Evolutionary conservation across 2,113 vertebrate species (phyloP).

Genomic region (Gopherus evgoodei): DNA sequence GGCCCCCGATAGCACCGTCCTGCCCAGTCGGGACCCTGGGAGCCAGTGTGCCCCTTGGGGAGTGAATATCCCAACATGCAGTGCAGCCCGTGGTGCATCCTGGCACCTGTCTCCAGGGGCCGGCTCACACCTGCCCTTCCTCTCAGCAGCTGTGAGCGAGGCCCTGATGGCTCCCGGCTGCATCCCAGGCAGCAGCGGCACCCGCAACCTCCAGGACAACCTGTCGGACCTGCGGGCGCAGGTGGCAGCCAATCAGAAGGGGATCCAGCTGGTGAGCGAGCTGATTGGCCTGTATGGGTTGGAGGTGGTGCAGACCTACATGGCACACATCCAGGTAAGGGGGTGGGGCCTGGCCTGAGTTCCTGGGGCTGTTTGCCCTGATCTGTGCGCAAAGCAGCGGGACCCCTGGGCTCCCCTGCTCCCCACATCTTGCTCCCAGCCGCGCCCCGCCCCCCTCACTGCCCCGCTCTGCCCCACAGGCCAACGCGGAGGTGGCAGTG

Average conservation of each 20-base stretch:
- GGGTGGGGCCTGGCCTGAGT: not conserved
- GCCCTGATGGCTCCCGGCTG: constrained; percentile 87
- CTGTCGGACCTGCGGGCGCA: constrained; percentile 94
- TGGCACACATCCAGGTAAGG: constrained; percentile 92
- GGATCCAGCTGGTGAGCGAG: constrained; percentile 90
- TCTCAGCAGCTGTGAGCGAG: constrained; percentile 83
- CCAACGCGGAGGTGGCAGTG: constrained; percentile 90
- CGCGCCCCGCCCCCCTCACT: no score
- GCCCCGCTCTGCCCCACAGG: constrained; percentile 69
- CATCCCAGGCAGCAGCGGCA: constrained; percentile 88
- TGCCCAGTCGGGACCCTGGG: not conserved
- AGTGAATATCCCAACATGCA: not conserved
- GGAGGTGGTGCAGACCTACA: constrained; percentile 92
- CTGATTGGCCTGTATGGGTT: constrained; percentile 89
- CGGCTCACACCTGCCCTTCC: not conserved
- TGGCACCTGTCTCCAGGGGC: not conserved
- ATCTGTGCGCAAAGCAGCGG: no score
- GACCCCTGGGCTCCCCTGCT: not conserved
- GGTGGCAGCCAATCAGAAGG: constrained; percentile 95
- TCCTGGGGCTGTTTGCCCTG: not conserved
- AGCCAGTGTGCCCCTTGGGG: no score
- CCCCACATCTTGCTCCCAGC: rapidly evolving
- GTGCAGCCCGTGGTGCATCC: not conserved
- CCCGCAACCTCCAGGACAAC: constrained; percentile 93
- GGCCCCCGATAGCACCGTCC: no score